Evolutionary conservation across 2,888 invertebrate species (phyloP).

Genomic region (Argynnis bischoffii): DNA sequence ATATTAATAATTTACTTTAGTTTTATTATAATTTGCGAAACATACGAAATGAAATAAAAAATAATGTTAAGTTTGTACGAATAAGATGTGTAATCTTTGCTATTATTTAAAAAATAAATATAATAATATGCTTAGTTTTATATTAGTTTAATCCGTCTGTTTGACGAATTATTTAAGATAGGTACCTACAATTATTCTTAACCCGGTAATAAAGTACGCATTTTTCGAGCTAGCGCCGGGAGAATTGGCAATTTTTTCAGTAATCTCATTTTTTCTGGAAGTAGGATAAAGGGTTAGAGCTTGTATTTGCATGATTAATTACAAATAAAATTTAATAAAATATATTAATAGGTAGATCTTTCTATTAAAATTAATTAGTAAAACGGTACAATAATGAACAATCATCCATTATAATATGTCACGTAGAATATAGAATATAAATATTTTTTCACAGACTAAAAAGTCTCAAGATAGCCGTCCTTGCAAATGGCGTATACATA

Average conservation of each 20-base stretch:
- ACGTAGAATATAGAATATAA: conserved; percentile 32
- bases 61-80: conserved; percentile 29
- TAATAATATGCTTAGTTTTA: conserved; percentile 25
- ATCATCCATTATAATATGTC: conserved; percentile 17
- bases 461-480: conserved; percentile 30
- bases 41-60: conserved; percentile 27
- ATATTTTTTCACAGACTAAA: conserved; percentile 60
- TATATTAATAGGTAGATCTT: conserved; percentile 7
- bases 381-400: conserved; percentile 19
- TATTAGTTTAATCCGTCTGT: conserved; percentile 19
- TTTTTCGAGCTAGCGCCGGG: conserved; percentile 55
- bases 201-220: conserved; percentile 30
- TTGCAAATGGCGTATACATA: conserved; percentile 43
- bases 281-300: conserved; percentile 64
- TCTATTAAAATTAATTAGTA: neutral
- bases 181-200: conserved; percentile 34
- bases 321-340: conserved; percentile 16
- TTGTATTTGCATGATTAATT: conserved; percentile 47
- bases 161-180: conserved; percentile 35
- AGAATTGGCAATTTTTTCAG: conserved; percentile 62
- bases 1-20: conserved; percentile 42
- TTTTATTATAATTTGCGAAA: conserved; percentile 39
- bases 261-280: conserved; percentile 67
- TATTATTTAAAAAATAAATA: conserved; percentile 26
- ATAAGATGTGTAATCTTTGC: conserved; percentile 28